These are phyloP conservation scores for Perca schrenkii DNA, from an alignment of 2,113 vertebrate species.

Conservation along the genomic window DNA sequence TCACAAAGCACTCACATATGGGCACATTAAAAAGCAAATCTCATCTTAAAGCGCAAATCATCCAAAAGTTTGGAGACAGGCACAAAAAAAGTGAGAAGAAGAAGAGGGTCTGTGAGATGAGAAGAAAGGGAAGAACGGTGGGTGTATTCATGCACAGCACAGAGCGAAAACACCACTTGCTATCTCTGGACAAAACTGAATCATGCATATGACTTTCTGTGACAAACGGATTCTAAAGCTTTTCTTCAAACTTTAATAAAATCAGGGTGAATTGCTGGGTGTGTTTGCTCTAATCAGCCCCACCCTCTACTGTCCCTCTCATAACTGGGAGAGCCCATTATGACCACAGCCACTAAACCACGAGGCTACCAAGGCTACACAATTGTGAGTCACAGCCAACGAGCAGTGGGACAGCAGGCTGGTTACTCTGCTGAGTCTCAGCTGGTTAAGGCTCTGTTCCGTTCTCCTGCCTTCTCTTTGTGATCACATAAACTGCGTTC, in stretches of 20 bases:
- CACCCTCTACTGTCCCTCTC: conserved; percentile 11
- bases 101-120: conserved; percentile 25
- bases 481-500: not conserved
- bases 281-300: conserved; percentile 21
- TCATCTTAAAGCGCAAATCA: conserved; percentile 46
- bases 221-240: not conserved
- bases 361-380: conserved; percentile 7
- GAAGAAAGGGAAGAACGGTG: conserved; percentile 26
- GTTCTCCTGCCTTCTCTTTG: conserved; percentile 1
- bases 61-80: conserved; percentile 46
- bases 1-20: conserved; percentile 59
- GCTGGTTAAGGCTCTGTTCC: conserved; percentile 5
- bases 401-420: not conserved
- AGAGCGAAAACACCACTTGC: conserved; percentile 12
- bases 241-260: conserved; percentile 14
- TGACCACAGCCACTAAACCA: conserved; percentile 45
- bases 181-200: not conserved
- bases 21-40: conserved; percentile 49
- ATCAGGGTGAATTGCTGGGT: conserved; percentile 1
- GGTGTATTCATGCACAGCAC: conserved; percentile 20
- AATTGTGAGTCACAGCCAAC: not conserved
- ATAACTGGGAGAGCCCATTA: conserved; percentile 10
- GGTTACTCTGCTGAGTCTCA: not conserved
- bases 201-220: not conserved
- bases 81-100: conserved; percentile 32